Percentiles rank a stretch among this genome's conserved stretches.
phyloP scores from a whole-genome alignment of 2,113 vertebrate species.

The Taurulus bubalis region DNA sequence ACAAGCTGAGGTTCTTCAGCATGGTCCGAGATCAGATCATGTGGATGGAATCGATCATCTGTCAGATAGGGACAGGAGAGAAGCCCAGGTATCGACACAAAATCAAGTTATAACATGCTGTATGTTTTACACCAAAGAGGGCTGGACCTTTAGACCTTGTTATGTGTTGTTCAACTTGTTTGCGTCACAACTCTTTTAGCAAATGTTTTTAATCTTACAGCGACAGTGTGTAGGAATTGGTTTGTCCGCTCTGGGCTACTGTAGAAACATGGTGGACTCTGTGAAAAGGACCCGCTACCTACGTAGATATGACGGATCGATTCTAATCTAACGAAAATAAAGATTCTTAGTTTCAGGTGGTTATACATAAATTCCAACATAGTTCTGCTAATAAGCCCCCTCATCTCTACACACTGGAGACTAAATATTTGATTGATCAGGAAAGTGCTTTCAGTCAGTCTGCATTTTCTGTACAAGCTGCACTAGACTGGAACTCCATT shows the following conservation, averaged over 20 bases:
- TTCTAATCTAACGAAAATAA: neutral
- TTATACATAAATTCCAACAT: neutral
- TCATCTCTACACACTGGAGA: neutral
- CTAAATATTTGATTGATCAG: neutral
- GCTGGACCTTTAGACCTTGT: neutral
- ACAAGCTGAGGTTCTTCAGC: conserved; percentile 91
- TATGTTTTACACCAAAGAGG: neutral
- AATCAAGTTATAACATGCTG: neutral
- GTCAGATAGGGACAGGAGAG: conserved; percentile 92
- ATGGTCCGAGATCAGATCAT: conserved; percentile 89
- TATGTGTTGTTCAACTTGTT: neutral
- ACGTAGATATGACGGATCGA: neutral
- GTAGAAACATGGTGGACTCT: no score
- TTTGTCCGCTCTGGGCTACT: no score
- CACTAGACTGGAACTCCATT: no score
- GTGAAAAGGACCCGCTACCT: neutral
- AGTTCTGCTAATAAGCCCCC: neutral
- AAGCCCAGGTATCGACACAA: conserved; percentile 89
- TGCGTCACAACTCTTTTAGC: neutral
- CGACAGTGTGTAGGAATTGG: neutral
- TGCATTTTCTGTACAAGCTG: no score
- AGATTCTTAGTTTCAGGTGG: neutral
- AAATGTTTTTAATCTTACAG: neutral
- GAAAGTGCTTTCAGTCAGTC: no score
- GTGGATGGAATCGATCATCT: conserved; percentile 94